These are phyloP conservation scores for Andrena bucephala DNA, from an alignment of 2,888 invertebrate species.

Conservation along the genomic window DNA sequence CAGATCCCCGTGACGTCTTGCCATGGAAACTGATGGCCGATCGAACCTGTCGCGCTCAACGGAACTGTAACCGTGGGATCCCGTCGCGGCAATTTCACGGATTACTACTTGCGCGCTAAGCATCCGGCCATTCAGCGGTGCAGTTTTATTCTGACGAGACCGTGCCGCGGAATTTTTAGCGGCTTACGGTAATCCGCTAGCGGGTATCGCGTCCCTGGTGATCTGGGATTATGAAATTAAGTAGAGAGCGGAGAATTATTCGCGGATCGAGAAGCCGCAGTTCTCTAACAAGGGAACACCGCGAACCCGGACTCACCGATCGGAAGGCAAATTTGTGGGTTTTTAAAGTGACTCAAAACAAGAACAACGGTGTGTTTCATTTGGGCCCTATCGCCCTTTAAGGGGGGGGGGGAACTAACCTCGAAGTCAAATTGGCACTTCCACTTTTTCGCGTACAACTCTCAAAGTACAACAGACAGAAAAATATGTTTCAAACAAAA, in stretches of 20 bases:
- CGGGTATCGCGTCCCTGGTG: not conserved
- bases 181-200: not conserved
- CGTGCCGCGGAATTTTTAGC: not conserved
- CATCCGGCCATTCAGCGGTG: not conserved
- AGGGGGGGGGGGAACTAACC: no score
- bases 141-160: not conserved
- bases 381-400: no score
- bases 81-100: not conserved
- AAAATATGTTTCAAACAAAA: no score
- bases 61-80: not conserved
- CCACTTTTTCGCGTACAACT: no score
- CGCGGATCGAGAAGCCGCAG: not conserved
- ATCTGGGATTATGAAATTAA: not conserved
- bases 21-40: conserved; percentile 15
- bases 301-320: no score
- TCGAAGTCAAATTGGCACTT: no score
- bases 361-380: no score
- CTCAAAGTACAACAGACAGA: no score
- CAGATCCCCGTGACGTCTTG: conserved; percentile 10
- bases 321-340: no score
- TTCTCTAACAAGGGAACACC: not conserved
- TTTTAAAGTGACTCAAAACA: no score
- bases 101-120: conserved; percentile 3
- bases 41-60: not conserved
- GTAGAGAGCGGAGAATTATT: not conserved